Conservation (phyloP, 92 coral and sea anemone genomes). For the Micromussa lordhowensis region DNA sequence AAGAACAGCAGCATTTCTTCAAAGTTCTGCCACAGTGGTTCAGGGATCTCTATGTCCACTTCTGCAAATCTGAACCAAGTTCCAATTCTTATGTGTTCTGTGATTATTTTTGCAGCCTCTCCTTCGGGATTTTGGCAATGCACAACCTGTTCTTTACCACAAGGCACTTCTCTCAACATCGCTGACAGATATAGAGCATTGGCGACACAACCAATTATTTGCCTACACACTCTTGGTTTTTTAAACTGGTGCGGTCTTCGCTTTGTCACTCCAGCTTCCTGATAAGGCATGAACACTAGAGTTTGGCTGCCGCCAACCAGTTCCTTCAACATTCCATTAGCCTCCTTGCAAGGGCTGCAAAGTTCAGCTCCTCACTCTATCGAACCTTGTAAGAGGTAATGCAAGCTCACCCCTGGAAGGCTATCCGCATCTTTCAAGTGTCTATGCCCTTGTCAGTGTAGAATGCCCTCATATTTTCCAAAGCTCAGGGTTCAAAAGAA, state of each 20-base stretch:
- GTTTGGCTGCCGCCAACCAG: not conserved
- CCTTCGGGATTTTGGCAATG: not conserved
- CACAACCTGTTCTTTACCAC: not conserved
- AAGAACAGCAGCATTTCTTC: slow-evolving; percentile 26
- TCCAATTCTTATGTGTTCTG: not conserved
- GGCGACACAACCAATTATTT: no score
- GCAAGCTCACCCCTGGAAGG: no score
- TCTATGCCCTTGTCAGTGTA: no score
- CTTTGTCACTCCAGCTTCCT: not conserved
- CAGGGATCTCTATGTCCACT: slow-evolving; percentile 26
- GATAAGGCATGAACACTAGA: not conserved
- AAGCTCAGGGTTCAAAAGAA: no score
- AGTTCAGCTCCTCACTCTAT: no score
- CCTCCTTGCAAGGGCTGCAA: no score
- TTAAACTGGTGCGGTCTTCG: not conserved
- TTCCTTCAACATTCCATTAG: no score
- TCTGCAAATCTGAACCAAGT: slow-evolving; percentile 38
- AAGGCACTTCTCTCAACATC: no score
- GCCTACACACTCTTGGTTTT: not conserved
- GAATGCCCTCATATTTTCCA: no score
- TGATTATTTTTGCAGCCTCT: not conserved
- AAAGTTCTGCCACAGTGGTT: not conserved
- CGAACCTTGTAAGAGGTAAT: no score
- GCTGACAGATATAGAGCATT: no score
- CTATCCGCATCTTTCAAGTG: not conserved